phyloP scores from a whole-genome alignment of 53 echinoderm and acorn worm species.

The Echinometra lucunter region DNA sequence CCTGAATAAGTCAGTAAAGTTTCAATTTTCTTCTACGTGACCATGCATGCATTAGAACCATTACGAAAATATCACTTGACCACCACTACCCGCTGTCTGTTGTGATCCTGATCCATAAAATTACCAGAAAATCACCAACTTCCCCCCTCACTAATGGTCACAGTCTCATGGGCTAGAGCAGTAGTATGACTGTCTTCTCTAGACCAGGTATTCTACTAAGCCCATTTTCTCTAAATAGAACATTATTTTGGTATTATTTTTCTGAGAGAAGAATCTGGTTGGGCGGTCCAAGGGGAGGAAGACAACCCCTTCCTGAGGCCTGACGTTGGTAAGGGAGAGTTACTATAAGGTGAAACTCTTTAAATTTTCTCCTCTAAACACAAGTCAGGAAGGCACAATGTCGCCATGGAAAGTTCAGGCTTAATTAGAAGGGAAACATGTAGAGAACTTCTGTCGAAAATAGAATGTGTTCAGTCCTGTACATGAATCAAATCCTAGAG shows the following conservation, averaged over 20 bases:
- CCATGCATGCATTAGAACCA: conserved; percentile 17
- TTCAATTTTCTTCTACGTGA: conserved; percentile 14
- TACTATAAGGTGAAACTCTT: neutral
- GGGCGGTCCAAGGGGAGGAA: conserved; percentile 5
- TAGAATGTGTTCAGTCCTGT: neutral
- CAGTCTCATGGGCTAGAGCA: neutral
- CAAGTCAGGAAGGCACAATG: conserved; percentile 20
- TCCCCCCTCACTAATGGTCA: conserved; percentile 5
- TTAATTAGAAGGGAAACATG: neutral
- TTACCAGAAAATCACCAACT: conserved; percentile 54
- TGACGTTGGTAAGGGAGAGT: neutral
- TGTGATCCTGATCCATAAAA: conserved; percentile 20
- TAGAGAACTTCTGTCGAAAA: neutral
- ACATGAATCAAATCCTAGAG: neutral
- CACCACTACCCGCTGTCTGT: neutral
- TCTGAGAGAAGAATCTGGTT: neutral
- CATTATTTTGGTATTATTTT: neutral
- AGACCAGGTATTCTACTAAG: neutral
- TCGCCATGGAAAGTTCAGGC: neutral
- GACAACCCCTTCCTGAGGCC: conserved; percentile 8
- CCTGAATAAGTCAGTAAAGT: neutral
- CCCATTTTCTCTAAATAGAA: conserved; percentile 26
- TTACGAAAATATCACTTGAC: conserved; percentile 45
- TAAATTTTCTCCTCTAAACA: neutral
- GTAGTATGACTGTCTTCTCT: conserved; percentile 6